Conservation (phyloP, 2,888 invertebrate species). For the Sturmia bella region DNA sequence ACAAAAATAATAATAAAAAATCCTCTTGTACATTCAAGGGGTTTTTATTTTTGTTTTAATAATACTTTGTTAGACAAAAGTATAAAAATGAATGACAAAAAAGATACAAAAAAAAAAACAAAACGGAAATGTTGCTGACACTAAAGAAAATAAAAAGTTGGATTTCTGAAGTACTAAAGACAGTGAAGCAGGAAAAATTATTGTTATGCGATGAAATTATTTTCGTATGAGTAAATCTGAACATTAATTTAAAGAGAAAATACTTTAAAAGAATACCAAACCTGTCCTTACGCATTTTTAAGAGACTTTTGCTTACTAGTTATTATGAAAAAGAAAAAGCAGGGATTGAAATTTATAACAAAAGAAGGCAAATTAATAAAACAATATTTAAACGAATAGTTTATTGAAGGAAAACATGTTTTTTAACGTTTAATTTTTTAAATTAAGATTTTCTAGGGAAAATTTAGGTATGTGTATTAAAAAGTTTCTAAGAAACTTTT, state of each 20-base stretch:
- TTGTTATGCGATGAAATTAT: slow-evolving; percentile 27
- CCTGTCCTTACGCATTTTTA: background rate
- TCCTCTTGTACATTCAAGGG: background rate
- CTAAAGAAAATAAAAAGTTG: background rate
- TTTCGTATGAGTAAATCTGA: slow-evolving; percentile 34
- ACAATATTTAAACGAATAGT: too few relatives aligned
- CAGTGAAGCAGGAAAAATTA: slow-evolving; percentile 1
- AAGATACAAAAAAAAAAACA: background rate
- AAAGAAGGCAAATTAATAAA: too few relatives aligned
- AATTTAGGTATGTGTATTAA: too few relatives aligned
- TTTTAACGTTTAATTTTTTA: too few relatives aligned
- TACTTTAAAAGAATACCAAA: slow-evolving; percentile 17
- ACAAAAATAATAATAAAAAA: slow-evolving; percentile 5
- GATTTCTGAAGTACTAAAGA: background rate
- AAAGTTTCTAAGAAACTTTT: too few relatives aligned
- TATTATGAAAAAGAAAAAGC: background rate
- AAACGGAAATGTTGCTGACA: slow-evolving; percentile 5
- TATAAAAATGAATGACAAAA: background rate
- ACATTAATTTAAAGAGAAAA: background rate
- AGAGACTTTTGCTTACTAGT: background rate
- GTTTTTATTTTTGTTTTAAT: background rate
- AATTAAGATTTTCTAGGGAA: too few relatives aligned
- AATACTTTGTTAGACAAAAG: background rate
- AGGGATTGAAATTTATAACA: too few relatives aligned
- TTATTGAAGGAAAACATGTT: too few relatives aligned